Evolutionary conservation across 2,113 vertebrate genomes (phyloP).

Genomic region (Antennarius striatus): DNA sequence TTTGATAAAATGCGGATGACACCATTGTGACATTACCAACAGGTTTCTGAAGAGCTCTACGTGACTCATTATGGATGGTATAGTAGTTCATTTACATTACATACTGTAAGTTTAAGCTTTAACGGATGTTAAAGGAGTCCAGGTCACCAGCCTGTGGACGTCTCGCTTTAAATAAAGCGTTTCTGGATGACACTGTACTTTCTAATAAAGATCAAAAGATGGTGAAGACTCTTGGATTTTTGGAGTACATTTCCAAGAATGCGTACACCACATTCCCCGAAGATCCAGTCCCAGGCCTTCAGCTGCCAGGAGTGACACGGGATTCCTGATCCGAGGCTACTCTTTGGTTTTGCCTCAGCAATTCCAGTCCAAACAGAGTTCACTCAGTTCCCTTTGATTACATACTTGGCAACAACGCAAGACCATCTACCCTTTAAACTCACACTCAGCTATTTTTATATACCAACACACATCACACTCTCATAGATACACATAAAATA

Average conservation of each 20-base stretch:
- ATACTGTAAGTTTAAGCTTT: too few species aligned
- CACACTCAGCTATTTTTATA: slow-evolving; percentile 44
- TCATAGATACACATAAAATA: slow-evolving; percentile 4
- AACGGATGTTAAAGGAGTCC: too few species aligned
- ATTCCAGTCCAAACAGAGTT: slow-evolving; percentile 37
- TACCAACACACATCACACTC: neutral
- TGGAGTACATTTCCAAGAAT: neutral
- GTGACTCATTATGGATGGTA: too few species aligned
- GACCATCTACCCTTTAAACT: slow-evolving; percentile 30
- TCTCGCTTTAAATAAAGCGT: too few species aligned
- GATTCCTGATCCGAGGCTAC: slow-evolving; percentile 34
- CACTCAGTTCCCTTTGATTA: slow-evolving; percentile 48
- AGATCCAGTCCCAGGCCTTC: slow-evolving; percentile 5
- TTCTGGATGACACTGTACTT: too few species aligned
- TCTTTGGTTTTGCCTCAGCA: slow-evolving; percentile 49
- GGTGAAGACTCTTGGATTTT: neutral
- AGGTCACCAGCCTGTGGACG: too few species aligned
- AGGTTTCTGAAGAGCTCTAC: too few species aligned
- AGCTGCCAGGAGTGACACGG: slow-evolving; percentile 25
- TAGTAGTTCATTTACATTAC: too few species aligned
- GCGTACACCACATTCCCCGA: slow-evolving; percentile 3
- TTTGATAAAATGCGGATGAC: too few species aligned
- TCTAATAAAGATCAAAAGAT: neutral
- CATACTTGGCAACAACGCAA: slow-evolving; percentile 34
- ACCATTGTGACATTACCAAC: too few species aligned